Percentiles rank a stretch among this genome's conserved stretches.
phyloP scores from a whole-genome alignment of 2,113 vertebrate genomes.

The Catharus fuscescens region DNA sequence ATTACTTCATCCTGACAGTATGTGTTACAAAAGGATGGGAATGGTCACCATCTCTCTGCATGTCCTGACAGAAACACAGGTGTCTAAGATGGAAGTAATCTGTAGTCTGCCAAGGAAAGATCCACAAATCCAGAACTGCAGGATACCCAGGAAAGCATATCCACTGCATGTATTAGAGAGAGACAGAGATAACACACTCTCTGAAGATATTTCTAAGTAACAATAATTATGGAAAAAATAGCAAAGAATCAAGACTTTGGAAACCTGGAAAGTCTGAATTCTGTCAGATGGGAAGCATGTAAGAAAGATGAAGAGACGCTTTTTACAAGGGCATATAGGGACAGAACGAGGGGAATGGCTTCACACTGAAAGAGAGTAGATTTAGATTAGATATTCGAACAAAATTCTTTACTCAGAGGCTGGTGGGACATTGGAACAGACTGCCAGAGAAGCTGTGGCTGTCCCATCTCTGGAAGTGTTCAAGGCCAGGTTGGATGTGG shows the following conservation, averaged over 20 bases:
- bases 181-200: neutral
- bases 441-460: neutral
- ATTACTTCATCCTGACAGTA: neutral
- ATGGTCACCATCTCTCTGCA: neutral
- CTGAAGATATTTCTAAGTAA: neutral
- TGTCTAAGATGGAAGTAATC: neutral
- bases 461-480: neutral
- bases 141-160: neutral
- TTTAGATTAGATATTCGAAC: neutral
- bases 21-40: neutral
- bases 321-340: neutral
- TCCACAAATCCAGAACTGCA: neutral
- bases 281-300: neutral
- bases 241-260: neutral
- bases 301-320: neutral
- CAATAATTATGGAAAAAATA: neutral
- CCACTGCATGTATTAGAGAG: neutral
- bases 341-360: neutral
- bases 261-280: neutral
- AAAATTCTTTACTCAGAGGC: neutral
- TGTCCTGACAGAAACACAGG: neutral
- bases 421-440: neutral
- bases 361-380: neutral
- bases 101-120: neutral
- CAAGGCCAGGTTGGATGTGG: neutral